Base-by-base conservation (phyloP, 2,797 vertebrate genomes). In the Protonibea diacanthus region DNA sequence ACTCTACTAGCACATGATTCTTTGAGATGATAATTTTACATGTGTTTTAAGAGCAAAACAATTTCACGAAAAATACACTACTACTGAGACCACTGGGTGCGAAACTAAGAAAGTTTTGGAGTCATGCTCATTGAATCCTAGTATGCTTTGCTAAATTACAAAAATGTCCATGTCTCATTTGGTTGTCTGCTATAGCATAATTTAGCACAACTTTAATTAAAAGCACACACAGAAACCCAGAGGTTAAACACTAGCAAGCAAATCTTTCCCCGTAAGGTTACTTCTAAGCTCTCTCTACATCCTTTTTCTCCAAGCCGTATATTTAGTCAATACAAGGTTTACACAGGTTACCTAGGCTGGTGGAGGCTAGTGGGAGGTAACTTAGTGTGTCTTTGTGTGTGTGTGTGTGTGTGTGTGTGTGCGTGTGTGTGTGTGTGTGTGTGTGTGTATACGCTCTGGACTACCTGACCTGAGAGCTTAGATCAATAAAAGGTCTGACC, bases 321-420 rank as follows among this genome's bases (percentile, higher is more conserved):
- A 55, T n/a, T 4, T 38, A 48, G 47, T 71, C 73, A 78, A 76
- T 73, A 48, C 23, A 67, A 44, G 60, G 44, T 68, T 85, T 44
- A 64, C 25, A 51, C 38, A 64, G 67, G 63, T 73, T 53, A 53
- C 10, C 45, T 5, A 15, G 40, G 45, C 69, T 51, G 13, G 71
- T 51, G 7, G 47, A 64, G 15, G 59, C 29, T 52, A 29, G 44
- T 17, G 25, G 49, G 38, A 33, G 21, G 44, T 44, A 25, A 57
- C 53, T 29, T 23, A 5, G 13, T 17, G 7, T 13, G 52, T 52
- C 29, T 60, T 29, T 18, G 61, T 33, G 48, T 25, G 27, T 13
- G 52, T 13, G 47, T 58, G 23, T 60, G 29, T 21, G 48, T 23
- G 33, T 49, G 38, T 47, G 18, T 8, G 12, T n/a, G 6, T 13